Evolutionary conservation across 2,797 vertebrate genomes (phyloP).

Genomic region (Acrossocheilus wenchowensis): DNA sequence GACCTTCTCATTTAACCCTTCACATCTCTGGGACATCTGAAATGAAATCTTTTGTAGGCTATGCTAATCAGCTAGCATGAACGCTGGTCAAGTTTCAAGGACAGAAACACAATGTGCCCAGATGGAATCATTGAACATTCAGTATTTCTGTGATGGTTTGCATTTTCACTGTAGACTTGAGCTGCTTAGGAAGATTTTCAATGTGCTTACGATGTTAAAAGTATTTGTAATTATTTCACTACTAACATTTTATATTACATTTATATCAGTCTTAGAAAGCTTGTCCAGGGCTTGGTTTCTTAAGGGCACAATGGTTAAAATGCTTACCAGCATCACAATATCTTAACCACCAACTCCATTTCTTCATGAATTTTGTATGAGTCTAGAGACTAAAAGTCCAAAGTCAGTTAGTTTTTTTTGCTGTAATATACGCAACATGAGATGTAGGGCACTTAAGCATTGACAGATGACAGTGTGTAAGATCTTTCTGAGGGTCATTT

Average conservation of each 20-base stretch:
- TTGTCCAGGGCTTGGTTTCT: background rate
- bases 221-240: slow-evolving; percentile 3
- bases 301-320: slow-evolving; percentile 17
- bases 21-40: background rate
- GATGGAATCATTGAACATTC: background rate
- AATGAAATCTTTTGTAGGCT: slow-evolving; percentile 19
- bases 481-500: slow-evolving; percentile 5
- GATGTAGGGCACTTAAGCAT: slow-evolving; percentile 10
- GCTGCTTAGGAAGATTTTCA: background rate
- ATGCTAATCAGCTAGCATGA: slow-evolving; percentile 25
- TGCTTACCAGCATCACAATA: background rate
- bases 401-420: slow-evolving; percentile 4
- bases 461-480: background rate
- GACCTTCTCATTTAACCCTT: background rate
- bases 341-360: background rate
- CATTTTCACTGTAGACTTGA: background rate
- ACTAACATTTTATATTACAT: background rate
- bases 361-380: background rate
- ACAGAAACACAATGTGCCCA: background rate
- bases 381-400: slow-evolving; percentile 18
- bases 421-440: background rate
- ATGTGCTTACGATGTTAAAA: slow-evolving; percentile 20
- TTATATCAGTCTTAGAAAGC: background rate
- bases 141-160: background rate
- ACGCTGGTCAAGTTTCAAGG: background rate